Evolutionary conservation across 2,797 vertebrate genomes (phyloP), one percentile per base, ranked within the genome.

Genomic region (Pachyuromys duprasi): DNA sequence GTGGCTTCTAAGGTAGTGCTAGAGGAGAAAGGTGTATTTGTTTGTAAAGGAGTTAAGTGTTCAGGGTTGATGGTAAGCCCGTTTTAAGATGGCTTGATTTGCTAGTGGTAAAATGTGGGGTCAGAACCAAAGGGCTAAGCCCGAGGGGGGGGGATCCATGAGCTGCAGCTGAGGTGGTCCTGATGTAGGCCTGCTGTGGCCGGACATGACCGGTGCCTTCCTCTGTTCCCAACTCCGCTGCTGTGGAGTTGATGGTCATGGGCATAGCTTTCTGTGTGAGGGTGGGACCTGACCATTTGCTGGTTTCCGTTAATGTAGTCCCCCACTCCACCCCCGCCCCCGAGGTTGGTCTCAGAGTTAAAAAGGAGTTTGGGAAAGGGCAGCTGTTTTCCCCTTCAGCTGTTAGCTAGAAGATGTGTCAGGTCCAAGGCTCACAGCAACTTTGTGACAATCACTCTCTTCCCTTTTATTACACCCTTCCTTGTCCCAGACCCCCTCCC

Each of bases 11-110:
- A 31, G 63, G 72, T 39, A 72, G n/a, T 20, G 22, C 31, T 72
- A 15, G 84, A 69, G 31, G 80, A 86, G 86, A 86, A 95, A 94
- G 60, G 72, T 89, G 75, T 45, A 33, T 94, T 93, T 84, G 90
- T 33, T 83, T 89, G 67, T 74, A 22, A 67, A 39, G 49, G 90
- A 94, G 86, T 95, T 84, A 91, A 84, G 75, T 70, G 72, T 97
- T 90, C 86, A 55, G 74, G 92, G 97, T 97, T 93, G 96, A 94
- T 93, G 83, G 96, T 95, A 22, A 86, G 53, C 12, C 14, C 36
- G 18, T 55, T 57, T 49, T 91, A 57, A 90, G 26, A 63, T 39
- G 42, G 78, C 39, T 89, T 67, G 63, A 57, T 82, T 87, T 84
- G 72, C 17, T 93, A 55, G 17, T 91, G 65, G 55, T 17, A 9